phyloP scores from a whole-genome alignment of 1,140 invertebrate genomes.

The Charaxes varanes region DNA sequence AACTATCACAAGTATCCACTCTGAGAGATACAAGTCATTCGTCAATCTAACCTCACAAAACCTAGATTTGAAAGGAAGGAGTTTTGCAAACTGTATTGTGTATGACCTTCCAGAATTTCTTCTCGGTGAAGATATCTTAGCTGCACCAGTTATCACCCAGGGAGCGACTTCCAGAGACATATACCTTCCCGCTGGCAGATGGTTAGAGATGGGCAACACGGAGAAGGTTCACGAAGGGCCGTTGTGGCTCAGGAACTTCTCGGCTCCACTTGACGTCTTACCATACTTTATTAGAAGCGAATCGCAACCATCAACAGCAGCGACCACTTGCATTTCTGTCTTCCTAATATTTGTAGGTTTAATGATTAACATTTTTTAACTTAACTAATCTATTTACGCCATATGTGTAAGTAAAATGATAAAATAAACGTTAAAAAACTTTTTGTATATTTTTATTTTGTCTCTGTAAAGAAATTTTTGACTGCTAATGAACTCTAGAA shows the following conservation, averaged over 20 bases:
- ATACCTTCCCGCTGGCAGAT: slow-evolving; percentile 78
- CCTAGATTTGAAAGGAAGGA: not conserved
- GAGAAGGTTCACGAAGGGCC: slow-evolving; percentile 66
- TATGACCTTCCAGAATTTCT: slow-evolving; percentile 85
- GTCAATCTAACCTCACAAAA: too few relatives aligned
- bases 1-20: too few relatives aligned
- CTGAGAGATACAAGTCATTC: too few relatives aligned
- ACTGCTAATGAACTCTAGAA: too few relatives aligned
- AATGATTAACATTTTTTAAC: slow-evolving; percentile 2
- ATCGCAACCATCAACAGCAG: not conserved
- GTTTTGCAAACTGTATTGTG: not conserved
- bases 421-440: too few relatives aligned
- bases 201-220: slow-evolving; percentile 62
- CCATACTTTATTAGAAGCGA: slow-evolving; percentile 76
- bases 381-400: too few relatives aligned
- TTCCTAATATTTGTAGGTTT: slow-evolving; percentile 4
- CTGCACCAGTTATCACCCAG: slow-evolving; percentile 86
- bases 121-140: slow-evolving; percentile 85
- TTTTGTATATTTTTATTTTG: too few relatives aligned
- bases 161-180: slow-evolving; percentile 79
- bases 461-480: too few relatives aligned
- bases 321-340: not conserved
- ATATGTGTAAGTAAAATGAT: too few relatives aligned
- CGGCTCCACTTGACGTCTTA: slow-evolving; percentile 78
- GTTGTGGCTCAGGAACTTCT: slow-evolving; percentile 78